Percentiles rank a stretch among this genome's conserved stretches.
phyloP scores from a whole-genome alignment of 2,797 vertebrate species.

The Crocodylus rhombifer region DNA sequence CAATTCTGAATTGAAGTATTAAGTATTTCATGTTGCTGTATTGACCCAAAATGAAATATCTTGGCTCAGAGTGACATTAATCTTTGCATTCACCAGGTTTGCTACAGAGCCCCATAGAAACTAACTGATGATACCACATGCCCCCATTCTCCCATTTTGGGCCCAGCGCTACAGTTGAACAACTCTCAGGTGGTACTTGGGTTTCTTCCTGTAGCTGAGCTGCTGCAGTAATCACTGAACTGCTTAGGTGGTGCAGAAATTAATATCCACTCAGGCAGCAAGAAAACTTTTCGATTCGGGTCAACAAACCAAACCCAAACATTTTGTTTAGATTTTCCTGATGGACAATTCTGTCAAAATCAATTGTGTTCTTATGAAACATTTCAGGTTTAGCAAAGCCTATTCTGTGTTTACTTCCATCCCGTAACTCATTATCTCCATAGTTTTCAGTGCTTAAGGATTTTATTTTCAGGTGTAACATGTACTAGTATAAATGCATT shows the following conservation, averaged over 20 bases:
- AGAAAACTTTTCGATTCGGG: neutral
- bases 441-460: neutral
- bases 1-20: neutral
- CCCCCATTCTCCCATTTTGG: neutral
- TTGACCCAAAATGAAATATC: neutral
- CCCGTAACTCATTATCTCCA: neutral
- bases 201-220: neutral
- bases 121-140: neutral
- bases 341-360: neutral
- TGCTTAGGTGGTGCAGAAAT: neutral
- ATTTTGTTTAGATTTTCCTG: neutral
- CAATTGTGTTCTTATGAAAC: neutral
- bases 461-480: neutral
- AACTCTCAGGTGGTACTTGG: neutral
- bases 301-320: accelerated
- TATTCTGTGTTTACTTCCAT: neutral
- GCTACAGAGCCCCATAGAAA: neutral
- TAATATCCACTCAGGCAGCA: neutral
- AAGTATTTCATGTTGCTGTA: neutral
- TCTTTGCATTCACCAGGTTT: neutral
- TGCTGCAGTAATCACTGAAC: neutral
- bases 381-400: neutral
- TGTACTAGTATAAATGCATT: neutral
- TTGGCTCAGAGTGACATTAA: neutral
- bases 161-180: neutral